Evolutionary conservation across 2,888 invertebrate genomes (phyloP), one percentile per base, ranked within the genome.

Genomic region (Lochmaea capreae): DNA sequence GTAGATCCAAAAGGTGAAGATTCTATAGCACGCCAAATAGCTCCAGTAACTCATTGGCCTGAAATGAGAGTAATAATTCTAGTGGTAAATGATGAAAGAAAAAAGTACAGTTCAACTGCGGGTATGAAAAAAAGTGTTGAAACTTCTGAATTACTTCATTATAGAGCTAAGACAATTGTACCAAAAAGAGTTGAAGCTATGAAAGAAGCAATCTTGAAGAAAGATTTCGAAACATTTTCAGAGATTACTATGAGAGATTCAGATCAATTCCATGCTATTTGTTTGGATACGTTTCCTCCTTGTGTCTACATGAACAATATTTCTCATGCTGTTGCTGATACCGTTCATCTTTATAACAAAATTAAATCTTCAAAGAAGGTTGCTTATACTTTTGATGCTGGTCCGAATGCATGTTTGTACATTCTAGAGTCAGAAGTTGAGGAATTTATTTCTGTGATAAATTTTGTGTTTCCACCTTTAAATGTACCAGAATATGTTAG

Each of bases 361-460:
- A 86, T 89, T 39, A 89, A 88, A 82, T 91, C 92, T n/a, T 86
- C 88, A 76, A 86, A 88, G 18, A 93, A 92, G 87, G 91, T 96
- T 9, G 97, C 97, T 0, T 99, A 99, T 85, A 98, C 99, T 16
- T 99, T 97, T 89, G 99, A 99, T 90, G 99, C 99, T 70, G 99
- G 99, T 6, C 95, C 98, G 65, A 99, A 99, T 89, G 97, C 97
- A 5, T 97, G 97, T 86, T 87, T 99, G 0, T 98, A 95, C 87
- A 87, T 97, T 16, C 87, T 95, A 65, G 92, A 95, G 79, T 88
- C 93, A 76, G 91, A 95, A 85, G 92, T 97, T 0, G 88, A 92
- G 0, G 89, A 90, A 82, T 89, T 97, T 12, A 74, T 94, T 33
- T 88, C 91, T 42, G 85, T 95, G 14, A 86, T 98, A 6, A 91